These are phyloP conservation scores for Narcine bancroftii DNA, from an alignment of 2,113 vertebrate species.

Conservation along the genomic window DNA sequence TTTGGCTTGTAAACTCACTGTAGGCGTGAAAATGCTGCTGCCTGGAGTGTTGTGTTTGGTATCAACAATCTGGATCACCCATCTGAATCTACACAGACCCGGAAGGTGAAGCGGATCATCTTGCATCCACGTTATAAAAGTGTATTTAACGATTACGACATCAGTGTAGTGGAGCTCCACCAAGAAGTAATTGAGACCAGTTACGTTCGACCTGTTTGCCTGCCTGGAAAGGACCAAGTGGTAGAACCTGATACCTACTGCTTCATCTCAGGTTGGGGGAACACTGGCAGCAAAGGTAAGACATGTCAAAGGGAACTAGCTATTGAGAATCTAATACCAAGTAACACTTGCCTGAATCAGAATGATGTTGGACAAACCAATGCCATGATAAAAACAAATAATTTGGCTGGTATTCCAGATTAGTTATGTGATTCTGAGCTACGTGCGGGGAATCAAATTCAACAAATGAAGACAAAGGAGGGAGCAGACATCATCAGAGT, in stretches of 20 bases:
- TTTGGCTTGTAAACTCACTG: background rate
- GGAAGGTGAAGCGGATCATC: constrained; percentile 70
- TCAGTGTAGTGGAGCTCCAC: constrained; percentile 82
- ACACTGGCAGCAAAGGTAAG: constrained; percentile 92
- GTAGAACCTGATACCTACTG: constrained; percentile 80
- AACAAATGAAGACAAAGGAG: too few species aligned
- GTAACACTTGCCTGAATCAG: background rate
- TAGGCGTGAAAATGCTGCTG: constrained; percentile 75
- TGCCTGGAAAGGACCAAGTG: constrained; percentile 59
- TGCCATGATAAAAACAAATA: background rate
- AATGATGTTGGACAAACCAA: background rate
- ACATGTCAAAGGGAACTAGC: background rate
- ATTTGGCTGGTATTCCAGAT: background rate
- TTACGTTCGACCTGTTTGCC: constrained; percentile 78
- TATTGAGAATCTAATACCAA: too few species aligned
- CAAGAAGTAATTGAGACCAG: constrained; percentile 64
- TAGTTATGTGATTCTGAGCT: too few species aligned
- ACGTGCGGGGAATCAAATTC: too few species aligned
- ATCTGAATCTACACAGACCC: constrained; percentile 68
- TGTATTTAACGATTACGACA: constrained; percentile 88
- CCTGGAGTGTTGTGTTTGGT: constrained; percentile 86
- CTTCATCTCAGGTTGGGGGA: constrained; percentile 94
- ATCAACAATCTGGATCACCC: constrained; percentile 87
- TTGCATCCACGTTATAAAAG: constrained; percentile 86
- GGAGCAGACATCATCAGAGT: too few species aligned